Base-by-base conservation (phyloP, 2,797 vertebrate species). In the Sebastes oblongus region DNA sequence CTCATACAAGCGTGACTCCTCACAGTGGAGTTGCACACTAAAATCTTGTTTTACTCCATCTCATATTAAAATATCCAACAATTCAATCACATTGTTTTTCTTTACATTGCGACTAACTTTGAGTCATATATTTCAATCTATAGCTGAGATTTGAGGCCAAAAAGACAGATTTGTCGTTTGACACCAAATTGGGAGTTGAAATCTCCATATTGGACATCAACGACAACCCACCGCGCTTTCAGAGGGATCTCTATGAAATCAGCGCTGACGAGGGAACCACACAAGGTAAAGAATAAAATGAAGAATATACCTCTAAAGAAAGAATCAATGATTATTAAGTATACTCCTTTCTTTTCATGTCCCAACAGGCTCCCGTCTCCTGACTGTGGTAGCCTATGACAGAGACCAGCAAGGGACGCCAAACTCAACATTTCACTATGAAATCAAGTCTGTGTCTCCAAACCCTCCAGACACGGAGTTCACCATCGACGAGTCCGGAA, bases 171-270 rank as follows among this genome's bases (percentile, higher is more conserved):
- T 2, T 0, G 4, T 66, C 69, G 8, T 6, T 84, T 8, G 90
- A 94, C 73, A 94, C 88, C 30, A 84, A 54, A 52, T 87, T 96
- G 59, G 91, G 92, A 16, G 34, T 96, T 74, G 87, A 93, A 61
- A 86, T 96, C 56, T 14, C 39, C 34, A 90, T 96, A 67, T 8
- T 42, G 30, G 95, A 96, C 88, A 93, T 96, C 77, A 96, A 96
- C 13, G 95, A 96, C 89, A 95, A 96, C 85, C 89, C 93, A 6
- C 95, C 95, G 0, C 24, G 12, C 24, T 96, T 96, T 75, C 52
- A 34, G 24, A 84, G 1, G 0, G 54, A 77, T 60, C 29, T 87
- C n/a, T 95, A 92, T 85, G 73, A 94, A 54, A 22, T 91, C 55
- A 82, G 12, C 2, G 32, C 91, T 11, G n/a, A 66, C 16, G 94